Conservation (phyloP, 2,113 vertebrate genomes). For the Ptyas mucosa region DNA sequence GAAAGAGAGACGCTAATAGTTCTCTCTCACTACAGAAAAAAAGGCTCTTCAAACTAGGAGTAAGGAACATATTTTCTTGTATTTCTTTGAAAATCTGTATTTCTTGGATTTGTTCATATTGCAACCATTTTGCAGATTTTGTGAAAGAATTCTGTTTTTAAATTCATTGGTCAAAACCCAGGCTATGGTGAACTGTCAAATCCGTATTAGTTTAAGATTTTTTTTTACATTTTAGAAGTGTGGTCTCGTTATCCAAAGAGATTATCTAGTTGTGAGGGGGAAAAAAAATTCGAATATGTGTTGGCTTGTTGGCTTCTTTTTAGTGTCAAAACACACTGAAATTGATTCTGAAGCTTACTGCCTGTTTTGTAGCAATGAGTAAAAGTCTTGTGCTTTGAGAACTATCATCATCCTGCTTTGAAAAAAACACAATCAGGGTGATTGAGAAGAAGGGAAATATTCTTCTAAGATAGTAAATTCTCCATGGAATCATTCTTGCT, state of each 20-base stretch:
- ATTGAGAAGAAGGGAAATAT: constrained; percentile 16
- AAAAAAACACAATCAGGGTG: neutral
- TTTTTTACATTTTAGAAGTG: neutral
- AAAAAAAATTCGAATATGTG: neutral
- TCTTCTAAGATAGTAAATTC: constrained; percentile 13
- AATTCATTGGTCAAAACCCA: neutral
- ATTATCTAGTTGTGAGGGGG: neutral
- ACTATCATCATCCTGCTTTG: constrained; percentile 21
- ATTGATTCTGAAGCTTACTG: constrained; percentile 3
- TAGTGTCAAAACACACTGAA: neutral
- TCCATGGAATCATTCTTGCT: neutral
- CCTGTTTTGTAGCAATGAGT: constrained; percentile 16
- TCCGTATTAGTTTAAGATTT: neutral
- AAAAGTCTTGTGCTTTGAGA: neutral
- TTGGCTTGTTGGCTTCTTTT: neutral
- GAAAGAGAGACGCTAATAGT: neutral
- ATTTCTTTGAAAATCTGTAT: neutral
- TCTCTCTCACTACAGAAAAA: neutral
- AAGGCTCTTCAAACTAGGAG: no score
- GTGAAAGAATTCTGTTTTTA: neutral
- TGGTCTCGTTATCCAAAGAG: neutral
- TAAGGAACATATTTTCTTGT: neutral
- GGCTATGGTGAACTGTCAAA: neutral
- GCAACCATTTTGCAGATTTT: neutral
- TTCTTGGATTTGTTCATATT: neutral